Evolutionary conservation across 2,888 invertebrate species (phyloP).

Genomic region (Willowsia nigromaculata): DNA sequence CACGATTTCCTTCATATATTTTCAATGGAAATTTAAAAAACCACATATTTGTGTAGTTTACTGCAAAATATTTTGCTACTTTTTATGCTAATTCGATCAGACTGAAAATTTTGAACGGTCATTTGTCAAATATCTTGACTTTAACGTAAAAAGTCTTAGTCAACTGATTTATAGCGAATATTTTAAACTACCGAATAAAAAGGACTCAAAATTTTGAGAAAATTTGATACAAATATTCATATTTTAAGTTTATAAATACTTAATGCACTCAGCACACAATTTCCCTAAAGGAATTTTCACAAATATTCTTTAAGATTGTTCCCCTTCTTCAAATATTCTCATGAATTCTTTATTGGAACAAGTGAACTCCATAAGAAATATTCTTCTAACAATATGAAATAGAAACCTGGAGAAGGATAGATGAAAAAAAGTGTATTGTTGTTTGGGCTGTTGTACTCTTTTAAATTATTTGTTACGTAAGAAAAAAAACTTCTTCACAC

Average conservation of each 20-base stretch:
- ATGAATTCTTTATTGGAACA: background rate
- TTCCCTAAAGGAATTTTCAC: background rate
- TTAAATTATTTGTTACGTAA: conserved; percentile 31
- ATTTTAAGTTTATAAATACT: background rate
- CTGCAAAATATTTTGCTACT: background rate
- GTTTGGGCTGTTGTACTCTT: background rate
- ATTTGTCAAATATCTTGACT: background rate
- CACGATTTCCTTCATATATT: conserved; percentile 8
- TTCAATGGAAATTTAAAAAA: background rate
- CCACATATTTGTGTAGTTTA: background rate
- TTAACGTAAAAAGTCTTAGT: background rate
- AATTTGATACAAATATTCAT: background rate
- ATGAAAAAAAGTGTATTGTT: background rate
- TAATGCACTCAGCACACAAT: background rate
- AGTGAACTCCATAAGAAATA: background rate
- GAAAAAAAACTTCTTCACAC: background rate
- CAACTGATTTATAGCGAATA: too few relatives aligned
- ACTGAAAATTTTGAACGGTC: background rate
- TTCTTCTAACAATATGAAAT: background rate
- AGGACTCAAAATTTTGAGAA: too few relatives aligned
- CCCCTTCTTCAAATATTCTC: background rate
- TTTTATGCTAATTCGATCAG: background rate
- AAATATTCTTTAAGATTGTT: background rate
- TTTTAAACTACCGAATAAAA: too few relatives aligned
- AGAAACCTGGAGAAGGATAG: background rate